A percentile compares a stretch with the other conserved stretches of the same genome.
These are phyloP conservation scores for Andrena haemorrhoa DNA, from an alignment of 2,888 invertebrate genomes.

Conservation along the genomic window DNA sequence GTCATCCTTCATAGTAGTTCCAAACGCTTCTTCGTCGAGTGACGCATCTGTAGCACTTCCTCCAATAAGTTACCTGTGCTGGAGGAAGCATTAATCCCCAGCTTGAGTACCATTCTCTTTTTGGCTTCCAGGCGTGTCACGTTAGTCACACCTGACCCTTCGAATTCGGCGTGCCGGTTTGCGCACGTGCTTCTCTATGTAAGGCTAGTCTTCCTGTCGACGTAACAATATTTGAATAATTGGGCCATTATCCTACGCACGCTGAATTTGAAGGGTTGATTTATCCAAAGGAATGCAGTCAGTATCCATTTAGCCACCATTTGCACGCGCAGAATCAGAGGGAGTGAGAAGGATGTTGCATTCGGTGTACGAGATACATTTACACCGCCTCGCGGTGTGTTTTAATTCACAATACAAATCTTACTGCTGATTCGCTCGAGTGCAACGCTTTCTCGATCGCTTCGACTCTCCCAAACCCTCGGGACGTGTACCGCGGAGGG, in stretches of 20 bases:
- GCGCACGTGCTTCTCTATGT: no score
- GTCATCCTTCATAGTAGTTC: conserved; percentile 25
- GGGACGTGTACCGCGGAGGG: neutral
- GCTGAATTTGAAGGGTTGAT: conserved; percentile 41
- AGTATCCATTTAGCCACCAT: conserved; percentile 10
- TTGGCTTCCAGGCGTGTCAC: conserved; percentile 8
- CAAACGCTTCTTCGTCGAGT: conserved; percentile 42
- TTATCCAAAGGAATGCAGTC: conserved; percentile 1
- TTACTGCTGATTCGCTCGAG: neutral
- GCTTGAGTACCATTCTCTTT: conserved; percentile 33
- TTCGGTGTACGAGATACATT: neutral
- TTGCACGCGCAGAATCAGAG: conserved; percentile 31
- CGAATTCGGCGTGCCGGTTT: conserved; percentile 21
- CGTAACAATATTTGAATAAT: neutral
- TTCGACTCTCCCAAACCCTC: neutral
- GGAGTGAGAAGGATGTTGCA: conserved; percentile 10
- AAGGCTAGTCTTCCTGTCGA: neutral
- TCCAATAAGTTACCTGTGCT: conserved; percentile 75
- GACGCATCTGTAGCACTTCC: conserved; percentile 50
- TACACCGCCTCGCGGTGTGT: neutral
- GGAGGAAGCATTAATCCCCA: conserved; percentile 64
- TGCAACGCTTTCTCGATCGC: conserved; percentile 3
- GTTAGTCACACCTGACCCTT: conserved; percentile 15
- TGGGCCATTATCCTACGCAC: neutral
- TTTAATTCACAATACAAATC: no score